Evolutionary conservation across 2,113 vertebrate genomes (phyloP).

Genomic region (Pollachius pollachius): DNA sequence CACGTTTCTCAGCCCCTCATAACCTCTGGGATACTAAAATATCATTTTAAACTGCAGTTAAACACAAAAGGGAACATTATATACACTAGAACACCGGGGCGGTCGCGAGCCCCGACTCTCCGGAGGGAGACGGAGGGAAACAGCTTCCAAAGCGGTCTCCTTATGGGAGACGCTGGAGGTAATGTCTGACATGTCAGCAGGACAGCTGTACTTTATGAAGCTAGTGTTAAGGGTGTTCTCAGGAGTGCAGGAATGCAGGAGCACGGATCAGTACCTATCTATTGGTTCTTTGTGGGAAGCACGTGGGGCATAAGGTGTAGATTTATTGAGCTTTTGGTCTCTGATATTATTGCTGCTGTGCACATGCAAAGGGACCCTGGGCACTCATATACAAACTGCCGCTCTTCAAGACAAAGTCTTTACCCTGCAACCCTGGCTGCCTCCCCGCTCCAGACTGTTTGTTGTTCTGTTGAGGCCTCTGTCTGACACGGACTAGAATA

Average conservation of each 20-base stretch:
- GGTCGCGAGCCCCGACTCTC: conserved; percentile 11
- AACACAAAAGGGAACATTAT: conserved; percentile 34
- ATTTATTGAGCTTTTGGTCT: too few species aligned
- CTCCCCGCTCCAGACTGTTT: neutral
- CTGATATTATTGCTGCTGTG: too few species aligned
- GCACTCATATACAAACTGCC: too few species aligned
- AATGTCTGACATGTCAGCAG: conserved; percentile 15
- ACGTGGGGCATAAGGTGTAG: too few species aligned
- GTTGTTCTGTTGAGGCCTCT: neutral
- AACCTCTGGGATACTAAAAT: conserved; percentile 40
- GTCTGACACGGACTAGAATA: too few species aligned
- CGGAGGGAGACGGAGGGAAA: conserved; percentile 1
- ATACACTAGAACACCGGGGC: conserved; percentile 34
- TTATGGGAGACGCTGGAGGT: neutral
- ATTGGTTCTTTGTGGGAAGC: too few species aligned
- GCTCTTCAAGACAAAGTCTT: too few species aligned
- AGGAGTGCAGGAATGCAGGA: too few species aligned
- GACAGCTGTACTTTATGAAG: neutral
- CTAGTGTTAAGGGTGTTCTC: too few species aligned
- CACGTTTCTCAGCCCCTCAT: conserved; percentile 51
- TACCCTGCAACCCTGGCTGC: neutral
- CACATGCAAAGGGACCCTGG: too few species aligned
- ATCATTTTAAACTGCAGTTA: conserved; percentile 56
- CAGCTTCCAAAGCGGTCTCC: conserved; percentile 15
- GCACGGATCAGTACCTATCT: too few species aligned